Evolutionary conservation across 2,113 vertebrate genomes (phyloP).

Genomic region (Motacilla tschutschensis): DNA sequence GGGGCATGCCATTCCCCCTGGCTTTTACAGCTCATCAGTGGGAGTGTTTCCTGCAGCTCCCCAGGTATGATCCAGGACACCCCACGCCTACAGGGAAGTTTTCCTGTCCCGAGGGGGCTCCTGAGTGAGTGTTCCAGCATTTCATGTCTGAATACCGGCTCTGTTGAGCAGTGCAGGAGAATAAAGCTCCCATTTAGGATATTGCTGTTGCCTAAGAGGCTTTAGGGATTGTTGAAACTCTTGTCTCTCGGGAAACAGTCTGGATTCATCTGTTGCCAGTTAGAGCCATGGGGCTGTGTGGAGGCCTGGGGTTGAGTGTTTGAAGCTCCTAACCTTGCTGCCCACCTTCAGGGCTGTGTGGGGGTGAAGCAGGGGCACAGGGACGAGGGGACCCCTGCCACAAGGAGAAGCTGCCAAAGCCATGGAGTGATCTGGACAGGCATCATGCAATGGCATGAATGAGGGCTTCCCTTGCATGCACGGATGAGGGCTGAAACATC

Average conservation of each 20-base stretch:
- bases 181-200: slow-evolving; percentile 58
- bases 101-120: neutral
- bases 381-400: accelerated
- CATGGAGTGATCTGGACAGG: accelerated
- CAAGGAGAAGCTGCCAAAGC: neutral
- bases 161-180: neutral
- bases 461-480: neutral
- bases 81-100: neutral
- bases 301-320: neutral
- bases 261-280: slow-evolving; percentile 39
- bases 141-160: slow-evolving; percentile 25
- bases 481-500: neutral
- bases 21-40: neutral
- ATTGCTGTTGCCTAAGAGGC: slow-evolving; percentile 58
- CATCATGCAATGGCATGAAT: neutral
- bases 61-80: neutral
- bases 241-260: slow-evolving; percentile 37
- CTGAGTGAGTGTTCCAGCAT: neutral
- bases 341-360: neutral
- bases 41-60: neutral
- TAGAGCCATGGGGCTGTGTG: neutral
- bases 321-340: neutral
- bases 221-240: slow-evolving; percentile 59
- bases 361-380: neutral
- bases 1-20: neutral